Percentiles rank a stretch among this genome's conserved stretches.
phyloP scores from a whole-genome alignment of 2,113 vertebrate species.

The Leucosticte australis region DNA sequence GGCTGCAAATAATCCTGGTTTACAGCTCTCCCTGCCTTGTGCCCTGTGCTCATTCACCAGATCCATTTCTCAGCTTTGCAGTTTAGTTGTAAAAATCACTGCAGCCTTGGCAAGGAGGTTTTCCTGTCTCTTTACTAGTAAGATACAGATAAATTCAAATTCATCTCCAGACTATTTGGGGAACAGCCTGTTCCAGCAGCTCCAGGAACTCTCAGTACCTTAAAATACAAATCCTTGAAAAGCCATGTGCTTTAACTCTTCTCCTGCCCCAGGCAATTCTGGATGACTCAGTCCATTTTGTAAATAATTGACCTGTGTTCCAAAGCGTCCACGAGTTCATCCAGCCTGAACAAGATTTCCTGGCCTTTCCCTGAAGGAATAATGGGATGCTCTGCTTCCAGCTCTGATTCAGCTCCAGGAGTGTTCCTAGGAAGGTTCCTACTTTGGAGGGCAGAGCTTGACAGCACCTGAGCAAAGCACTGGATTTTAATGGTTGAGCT shows the following conservation, averaged over 20 bases:
- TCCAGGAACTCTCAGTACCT: background rate
- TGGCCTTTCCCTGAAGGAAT: background rate
- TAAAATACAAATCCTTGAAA: background rate
- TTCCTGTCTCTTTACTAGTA: background rate
- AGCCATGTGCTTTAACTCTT: background rate
- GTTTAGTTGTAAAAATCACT: background rate
- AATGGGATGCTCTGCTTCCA: background rate
- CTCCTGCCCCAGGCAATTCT: background rate
- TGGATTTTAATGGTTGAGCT: background rate
- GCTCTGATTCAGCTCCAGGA: slow-evolving; percentile 25
- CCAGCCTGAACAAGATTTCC: background rate
- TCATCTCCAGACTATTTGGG: background rate
- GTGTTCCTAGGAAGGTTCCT: background rate
- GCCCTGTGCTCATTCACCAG: background rate
- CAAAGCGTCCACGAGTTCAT: background rate
- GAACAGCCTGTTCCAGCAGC: background rate
- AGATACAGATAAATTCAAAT: background rate
- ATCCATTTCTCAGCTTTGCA: background rate
- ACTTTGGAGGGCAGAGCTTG: background rate
- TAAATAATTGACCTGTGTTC: background rate
- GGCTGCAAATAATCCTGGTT: background rate
- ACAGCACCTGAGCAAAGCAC: background rate
- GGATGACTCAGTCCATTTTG: background rate
- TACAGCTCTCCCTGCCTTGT: background rate
- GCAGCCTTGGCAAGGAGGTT: background rate